A percentile compares a stretch with the other conserved stretches of the same genome.
These are phyloP conservation scores for Andrena flavipes DNA, from an alignment of 2,888 invertebrate species.

Conservation along the genomic window DNA sequence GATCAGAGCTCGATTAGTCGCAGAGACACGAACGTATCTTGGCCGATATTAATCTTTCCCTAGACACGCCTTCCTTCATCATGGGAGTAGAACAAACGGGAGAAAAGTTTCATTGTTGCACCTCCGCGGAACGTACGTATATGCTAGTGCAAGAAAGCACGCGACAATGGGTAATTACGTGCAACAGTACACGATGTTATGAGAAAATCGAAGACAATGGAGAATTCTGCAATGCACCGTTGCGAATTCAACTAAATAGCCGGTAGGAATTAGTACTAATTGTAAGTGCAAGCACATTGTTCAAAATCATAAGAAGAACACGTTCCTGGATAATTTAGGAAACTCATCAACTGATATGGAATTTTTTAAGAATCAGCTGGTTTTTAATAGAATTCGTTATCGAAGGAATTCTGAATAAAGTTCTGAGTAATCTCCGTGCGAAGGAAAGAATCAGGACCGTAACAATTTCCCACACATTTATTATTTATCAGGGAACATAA, in stretches of 20 bases:
- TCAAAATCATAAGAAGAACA: background rate
- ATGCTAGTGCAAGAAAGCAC: background rate
- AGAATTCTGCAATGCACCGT: conserved; percentile 11
- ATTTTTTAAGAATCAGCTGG: background rate
- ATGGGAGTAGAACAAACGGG: conserved; percentile 36
- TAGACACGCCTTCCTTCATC: conserved; percentile 63
- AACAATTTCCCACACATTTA: conserved; percentile 8
- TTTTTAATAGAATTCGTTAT: background rate
- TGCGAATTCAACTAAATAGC: conserved; percentile 12
- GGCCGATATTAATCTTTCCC: conserved; percentile 62
- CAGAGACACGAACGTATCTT: conserved; percentile 49
- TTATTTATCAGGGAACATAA: conserved; percentile 16
- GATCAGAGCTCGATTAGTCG: conserved; percentile 62
- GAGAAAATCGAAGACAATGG: conserved; percentile 18
- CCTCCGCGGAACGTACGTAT: conserved; percentile 16
- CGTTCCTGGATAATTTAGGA: too few relatives aligned
- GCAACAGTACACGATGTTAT: conserved; percentile 5
- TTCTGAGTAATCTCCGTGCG: background rate
- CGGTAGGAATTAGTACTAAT: background rate
- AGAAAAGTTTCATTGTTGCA: conserved; percentile 35
- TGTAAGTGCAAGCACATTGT: background rate
- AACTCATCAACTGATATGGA: too few relatives aligned
- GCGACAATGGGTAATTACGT: conserved; percentile 11
- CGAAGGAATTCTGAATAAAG: background rate
- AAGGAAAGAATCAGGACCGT: background rate